Evolutionary conservation across 2,888 invertebrate species (phyloP).

Genomic region (Acrocera orbiculus): DNA sequence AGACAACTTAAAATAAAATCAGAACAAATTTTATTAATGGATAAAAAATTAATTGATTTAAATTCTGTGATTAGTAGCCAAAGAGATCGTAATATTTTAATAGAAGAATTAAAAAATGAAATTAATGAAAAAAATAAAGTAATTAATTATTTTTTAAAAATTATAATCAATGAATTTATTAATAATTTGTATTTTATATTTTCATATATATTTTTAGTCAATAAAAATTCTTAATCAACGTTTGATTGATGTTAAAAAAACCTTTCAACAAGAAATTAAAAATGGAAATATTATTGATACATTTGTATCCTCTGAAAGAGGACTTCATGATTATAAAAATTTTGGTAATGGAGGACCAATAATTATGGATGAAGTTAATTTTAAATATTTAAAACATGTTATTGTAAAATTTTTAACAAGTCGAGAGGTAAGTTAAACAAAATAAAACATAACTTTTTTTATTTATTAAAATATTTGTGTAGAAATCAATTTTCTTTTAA

Average conservation of each 20-base stretch:
- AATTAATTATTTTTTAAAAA: constrained; percentile 2
- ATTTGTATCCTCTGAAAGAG: constrained; percentile 20
- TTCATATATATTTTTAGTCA: constrained; percentile 37
- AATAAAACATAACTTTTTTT: not conserved
- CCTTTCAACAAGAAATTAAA: constrained; percentile 64
- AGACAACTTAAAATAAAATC: constrained; percentile 26
- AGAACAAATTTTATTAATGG: constrained; percentile 32
- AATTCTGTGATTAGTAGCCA: constrained; percentile 17
- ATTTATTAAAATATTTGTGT: not conserved
- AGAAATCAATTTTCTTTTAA: not conserved
- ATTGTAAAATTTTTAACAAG: constrained; percentile 83
- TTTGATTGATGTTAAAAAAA: constrained; percentile 78
- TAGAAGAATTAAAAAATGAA: constrained; percentile 33
- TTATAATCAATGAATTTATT: constrained; percentile 2
- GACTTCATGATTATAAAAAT: not conserved
- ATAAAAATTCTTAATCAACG: constrained; percentile 78
- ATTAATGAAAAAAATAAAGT: constrained; percentile 47
- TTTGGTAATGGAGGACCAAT: constrained; percentile 16
- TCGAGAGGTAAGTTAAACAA: constrained; percentile 38
- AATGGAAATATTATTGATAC: constrained; percentile 17
- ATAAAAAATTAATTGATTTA: constrained; percentile 17
- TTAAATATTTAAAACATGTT: constrained; percentile 80
- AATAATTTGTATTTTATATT: constrained; percentile 4
- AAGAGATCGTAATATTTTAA: constrained; percentile 18
- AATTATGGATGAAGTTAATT: constrained; percentile 50